phyloP scores from a whole-genome alignment of 2,797 vertebrate genomes.

The Arrhamphus sclerolepis region DNA sequence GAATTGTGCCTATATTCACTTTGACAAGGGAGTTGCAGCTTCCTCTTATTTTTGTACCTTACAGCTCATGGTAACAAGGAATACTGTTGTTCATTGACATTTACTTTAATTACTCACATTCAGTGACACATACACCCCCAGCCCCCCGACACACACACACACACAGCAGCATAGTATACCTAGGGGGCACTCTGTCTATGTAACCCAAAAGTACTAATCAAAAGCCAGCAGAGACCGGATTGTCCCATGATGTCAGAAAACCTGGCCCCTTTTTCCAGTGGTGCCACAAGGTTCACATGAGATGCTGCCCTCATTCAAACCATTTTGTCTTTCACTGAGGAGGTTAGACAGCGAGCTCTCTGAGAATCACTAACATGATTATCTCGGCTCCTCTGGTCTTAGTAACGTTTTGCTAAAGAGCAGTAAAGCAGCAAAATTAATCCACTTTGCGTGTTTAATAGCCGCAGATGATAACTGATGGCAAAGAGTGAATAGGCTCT shows the following conservation, averaged over 20 bases:
- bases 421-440: conserved; percentile 37
- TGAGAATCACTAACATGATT: conserved; percentile 64
- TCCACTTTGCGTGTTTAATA: conserved; percentile 41
- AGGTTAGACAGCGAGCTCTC: conserved; percentile 36
- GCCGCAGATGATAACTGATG: conserved; percentile 22
- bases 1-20: conserved; percentile 5
- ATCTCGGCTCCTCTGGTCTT: conserved; percentile 40
- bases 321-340: conserved; percentile 20
- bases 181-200: conserved; percentile 18
- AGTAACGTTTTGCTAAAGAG: conserved; percentile 52
- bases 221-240: conserved; percentile 25
- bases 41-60: conserved; percentile 12
- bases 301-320: conserved; percentile 32
- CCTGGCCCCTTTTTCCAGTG: conserved; percentile 13
- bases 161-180: conserved; percentile 8
- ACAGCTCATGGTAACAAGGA: conserved; percentile 10
- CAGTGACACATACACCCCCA: no score
- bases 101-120: conserved; percentile 22
- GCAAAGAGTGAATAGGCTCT: conserved; percentile 1
- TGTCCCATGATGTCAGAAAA: conserved; percentile 64
- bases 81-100: conserved; percentile 19
- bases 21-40: conserved; percentile 25
- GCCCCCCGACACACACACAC: conserved; percentile 16
- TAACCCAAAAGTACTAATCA: conserved; percentile 37
- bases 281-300: conserved; percentile 48